These are phyloP conservation scores for Scelioninae gen. 1 DNA, from an alignment of 2,888 invertebrate species.

Conservation along the genomic window DNA sequence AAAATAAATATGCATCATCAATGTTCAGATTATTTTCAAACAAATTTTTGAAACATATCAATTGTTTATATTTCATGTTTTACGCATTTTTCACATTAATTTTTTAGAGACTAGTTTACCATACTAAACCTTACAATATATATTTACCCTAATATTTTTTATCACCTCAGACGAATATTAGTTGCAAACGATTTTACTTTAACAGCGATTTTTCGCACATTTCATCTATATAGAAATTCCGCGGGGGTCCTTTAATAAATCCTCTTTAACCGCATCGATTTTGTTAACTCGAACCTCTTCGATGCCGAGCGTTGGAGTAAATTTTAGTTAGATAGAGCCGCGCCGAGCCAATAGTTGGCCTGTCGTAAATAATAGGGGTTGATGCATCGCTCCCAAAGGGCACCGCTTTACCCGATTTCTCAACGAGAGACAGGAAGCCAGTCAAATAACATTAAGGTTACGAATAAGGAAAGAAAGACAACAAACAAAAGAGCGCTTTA, in stretches of 20 bases:
- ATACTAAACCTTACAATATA: no score
- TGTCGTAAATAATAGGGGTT: constrained; percentile 80
- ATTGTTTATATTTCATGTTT: no score
- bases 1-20: no score
- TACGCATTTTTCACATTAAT: no score
- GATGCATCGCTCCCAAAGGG: constrained; percentile 81
- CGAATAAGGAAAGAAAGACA: constrained; percentile 16
- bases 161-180: no score
- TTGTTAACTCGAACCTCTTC: constrained; percentile 62
- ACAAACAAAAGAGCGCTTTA: constrained; percentile 11
- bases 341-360: constrained; percentile 77
- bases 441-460: constrained; percentile 45
- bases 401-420: constrained; percentile 72
- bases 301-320: constrained; percentile 72
- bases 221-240: constrained; percentile 26
- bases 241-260: constrained; percentile 62
- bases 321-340: constrained; percentile 79
- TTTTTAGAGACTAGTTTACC: no score
- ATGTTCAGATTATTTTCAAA: no score
- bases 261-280: constrained; percentile 67
- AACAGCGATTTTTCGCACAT: neutral
- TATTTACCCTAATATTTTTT: no score
- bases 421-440: constrained; percentile 53
- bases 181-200: neutral
- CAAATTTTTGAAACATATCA: no score